A percentile compares a stretch with the other conserved stretches of the same genome.
phyloP scores from a whole-genome alignment of 2,888 invertebrate genomes.

The Dorcus parallelipipedus region DNA sequence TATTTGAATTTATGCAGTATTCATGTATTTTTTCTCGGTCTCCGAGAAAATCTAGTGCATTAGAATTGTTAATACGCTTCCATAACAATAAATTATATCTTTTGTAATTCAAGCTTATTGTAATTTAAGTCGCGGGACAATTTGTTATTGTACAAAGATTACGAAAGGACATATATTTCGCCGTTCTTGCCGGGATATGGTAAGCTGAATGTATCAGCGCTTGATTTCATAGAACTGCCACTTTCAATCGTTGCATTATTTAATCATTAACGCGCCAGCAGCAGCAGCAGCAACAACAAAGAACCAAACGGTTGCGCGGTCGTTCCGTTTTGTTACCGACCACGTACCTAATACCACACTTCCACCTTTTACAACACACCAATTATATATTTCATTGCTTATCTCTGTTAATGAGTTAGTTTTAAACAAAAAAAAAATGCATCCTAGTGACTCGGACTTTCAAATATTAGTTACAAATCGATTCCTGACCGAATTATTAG shows the following conservation, averaged over 20 bases:
- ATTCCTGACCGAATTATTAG: too few species aligned
- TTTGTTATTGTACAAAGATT: constrained; percentile 24
- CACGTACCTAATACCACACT: not conserved
- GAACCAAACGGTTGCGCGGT: not conserved
- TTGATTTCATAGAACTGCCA: constrained; percentile 3
- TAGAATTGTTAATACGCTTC: constrained; percentile 28
- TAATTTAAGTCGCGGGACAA: constrained; percentile 25
- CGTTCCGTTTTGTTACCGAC: constrained; percentile 6
- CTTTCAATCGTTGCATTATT: constrained; percentile 6
- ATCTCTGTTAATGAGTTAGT: too few species aligned
- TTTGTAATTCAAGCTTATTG: constrained; percentile 28
- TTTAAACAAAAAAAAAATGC: too few species aligned
- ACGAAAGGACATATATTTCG: constrained; percentile 15
- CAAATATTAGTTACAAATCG: too few species aligned
- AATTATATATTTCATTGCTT: not conserved
- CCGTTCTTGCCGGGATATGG: not conserved
- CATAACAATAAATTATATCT: constrained; percentile 28
- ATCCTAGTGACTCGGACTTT: too few species aligned
- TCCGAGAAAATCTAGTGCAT: constrained; percentile 12
- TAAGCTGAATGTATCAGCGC: not conserved
- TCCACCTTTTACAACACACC: constrained; percentile 5
- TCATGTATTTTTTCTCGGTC: constrained; percentile 25
- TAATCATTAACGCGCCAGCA: constrained; percentile 6
- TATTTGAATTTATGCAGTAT: constrained; percentile 29
- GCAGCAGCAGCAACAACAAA: not conserved